Base-by-base conservation (phyloP, 2,113 vertebrate species). In the Epinephelus moara region DNA sequence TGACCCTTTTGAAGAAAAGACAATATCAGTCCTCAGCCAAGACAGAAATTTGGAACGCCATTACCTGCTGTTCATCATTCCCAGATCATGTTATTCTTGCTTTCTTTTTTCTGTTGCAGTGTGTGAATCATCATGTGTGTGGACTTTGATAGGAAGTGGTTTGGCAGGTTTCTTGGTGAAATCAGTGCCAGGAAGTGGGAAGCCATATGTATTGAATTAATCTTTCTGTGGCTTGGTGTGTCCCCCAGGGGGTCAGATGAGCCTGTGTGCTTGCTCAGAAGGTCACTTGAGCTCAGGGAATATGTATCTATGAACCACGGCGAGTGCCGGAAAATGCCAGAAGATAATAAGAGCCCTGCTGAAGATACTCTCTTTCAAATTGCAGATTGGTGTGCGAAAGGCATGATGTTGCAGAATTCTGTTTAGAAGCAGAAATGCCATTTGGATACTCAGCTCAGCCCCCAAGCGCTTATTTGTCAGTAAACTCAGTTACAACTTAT, bases 231-330 rank as follows among this genome's bases (percentile, higher is more conserved):
- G 71, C 80, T 88, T 60, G 37, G 73, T 69, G 75, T 83, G 85
- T 81, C 59, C 75, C 91, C 83, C 23, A 27, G 80, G 33, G 87
- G 67, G 84, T 73, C 80, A 70, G 82, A 73, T 85, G 89, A 85
- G 80, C 71, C 55, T 75, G 56, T 75, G 61, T 81, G 85, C 89
- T 77, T 59, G 78, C 33, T 42, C 84, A 89, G 92, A 94, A 95
- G 87, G 84, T 92, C 79, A 85, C 86, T 68, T 59, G 60, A 84
- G 74, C 77, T 83, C 81, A 40, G 85, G 88, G 85, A 85, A 81
- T 71, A 71, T 86, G 84, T 69, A 82, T 78, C 75, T 66, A 70
- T 88, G 82, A 93, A 87, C 75, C 89, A 86, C 85, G 88, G 92
- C 88, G 88, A 85, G 84, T 74, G 78, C 70, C 50, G 52, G 45